Percentiles rank a stretch among this genome's conserved stretches.
Evolutionary conservation across 1,140 invertebrate genomes (phyloP).

Genomic region (Ectropis grisescens): DNA sequence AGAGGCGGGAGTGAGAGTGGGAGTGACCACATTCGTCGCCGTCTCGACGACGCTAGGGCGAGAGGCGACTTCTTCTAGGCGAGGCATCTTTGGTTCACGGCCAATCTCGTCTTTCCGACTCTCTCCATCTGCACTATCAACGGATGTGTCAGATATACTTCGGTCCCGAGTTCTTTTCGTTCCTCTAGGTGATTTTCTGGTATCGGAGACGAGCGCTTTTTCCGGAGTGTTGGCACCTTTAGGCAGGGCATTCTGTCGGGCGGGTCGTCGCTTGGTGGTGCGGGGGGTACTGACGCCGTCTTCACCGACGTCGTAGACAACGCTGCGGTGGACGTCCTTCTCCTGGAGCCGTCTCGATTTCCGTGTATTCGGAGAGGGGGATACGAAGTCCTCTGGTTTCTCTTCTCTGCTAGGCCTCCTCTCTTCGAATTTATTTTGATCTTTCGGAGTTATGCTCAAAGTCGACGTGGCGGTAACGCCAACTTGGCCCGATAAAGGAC

Average conservation of each 20-base stretch:
- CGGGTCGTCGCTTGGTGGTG: conserved; percentile 15
- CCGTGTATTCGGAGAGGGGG: conserved; percentile 74
- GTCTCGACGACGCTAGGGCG: neutral
- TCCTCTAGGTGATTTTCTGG: conserved; percentile 75
- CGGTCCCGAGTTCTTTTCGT: conserved; percentile 71
- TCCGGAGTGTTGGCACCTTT: conserved; percentile 49
- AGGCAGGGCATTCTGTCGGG: conserved; percentile 25
- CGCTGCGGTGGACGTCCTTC: conserved; percentile 79
- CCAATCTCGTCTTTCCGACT: conserved; percentile 26
- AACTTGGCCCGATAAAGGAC: conserved; percentile 63
- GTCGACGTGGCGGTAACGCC: conserved; percentile 45
- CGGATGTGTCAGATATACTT: conserved; percentile 74
- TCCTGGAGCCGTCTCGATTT: conserved; percentile 86
- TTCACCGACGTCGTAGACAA: conserved; percentile 88
- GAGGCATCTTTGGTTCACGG: conserved; percentile 39
- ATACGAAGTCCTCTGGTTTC: conserved; percentile 75
- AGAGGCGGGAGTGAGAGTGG: too few relatives aligned
- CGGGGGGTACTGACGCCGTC: conserved; percentile 73
- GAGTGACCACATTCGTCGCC: too few relatives aligned
- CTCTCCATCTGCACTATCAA: conserved; percentile 74
- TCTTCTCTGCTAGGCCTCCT: conserved; percentile 70
- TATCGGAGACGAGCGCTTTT: conserved; percentile 44
- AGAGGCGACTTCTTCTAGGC: conserved; percentile 20
- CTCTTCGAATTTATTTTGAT: conserved; percentile 32
- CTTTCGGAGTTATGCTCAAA: conserved; percentile 45